phyloP scores from a whole-genome alignment of 2,888 invertebrate species.

The Lottia scabra region DNA sequence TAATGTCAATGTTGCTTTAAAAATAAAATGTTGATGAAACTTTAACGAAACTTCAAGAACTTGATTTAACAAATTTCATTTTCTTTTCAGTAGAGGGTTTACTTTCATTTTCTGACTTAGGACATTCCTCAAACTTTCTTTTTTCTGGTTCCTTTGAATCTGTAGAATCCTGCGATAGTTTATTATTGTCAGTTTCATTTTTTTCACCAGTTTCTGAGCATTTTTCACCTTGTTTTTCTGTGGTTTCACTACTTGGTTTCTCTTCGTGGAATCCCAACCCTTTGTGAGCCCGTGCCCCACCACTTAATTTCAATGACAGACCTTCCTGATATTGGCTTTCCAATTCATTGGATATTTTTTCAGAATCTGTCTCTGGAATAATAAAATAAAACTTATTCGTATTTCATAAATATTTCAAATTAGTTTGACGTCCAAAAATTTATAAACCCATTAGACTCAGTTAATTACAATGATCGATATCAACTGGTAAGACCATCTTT shows the following conservation, averaged over 20 bases:
- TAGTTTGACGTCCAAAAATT: too few relatives aligned
- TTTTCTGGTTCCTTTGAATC: conserved; percentile 6
- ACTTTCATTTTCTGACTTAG: conserved; percentile 18
- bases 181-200: conserved; percentile 21
- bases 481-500: too few relatives aligned
- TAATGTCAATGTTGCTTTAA: too few relatives aligned
- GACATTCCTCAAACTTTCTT: conserved; percentile 19
- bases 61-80: conserved; percentile 55
- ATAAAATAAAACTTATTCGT: too few relatives aligned
- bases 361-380: conserved; percentile 38
- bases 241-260: conserved; percentile 6
- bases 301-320: conserved; percentile 55
- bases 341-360: conserved; percentile 43
- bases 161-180: conserved; percentile 16
- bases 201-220: conserved; percentile 19
- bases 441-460: too few relatives aligned
- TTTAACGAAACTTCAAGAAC: conserved; percentile 28
- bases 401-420: too few relatives aligned
- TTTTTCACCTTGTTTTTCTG: conserved; percentile 7
- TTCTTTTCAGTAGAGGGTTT: conserved; percentile 21
- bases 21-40: too few relatives aligned
- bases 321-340: conserved; percentile 64
- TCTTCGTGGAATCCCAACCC: conserved; percentile 60
- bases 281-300: conserved; percentile 50
- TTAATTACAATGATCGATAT: too few relatives aligned